These are phyloP conservation scores for Hemicentrotus pulcherrimus DNA, from an alignment of 35 echinoderm and acorn worm genomes.

Conservation along the genomic window DNA sequence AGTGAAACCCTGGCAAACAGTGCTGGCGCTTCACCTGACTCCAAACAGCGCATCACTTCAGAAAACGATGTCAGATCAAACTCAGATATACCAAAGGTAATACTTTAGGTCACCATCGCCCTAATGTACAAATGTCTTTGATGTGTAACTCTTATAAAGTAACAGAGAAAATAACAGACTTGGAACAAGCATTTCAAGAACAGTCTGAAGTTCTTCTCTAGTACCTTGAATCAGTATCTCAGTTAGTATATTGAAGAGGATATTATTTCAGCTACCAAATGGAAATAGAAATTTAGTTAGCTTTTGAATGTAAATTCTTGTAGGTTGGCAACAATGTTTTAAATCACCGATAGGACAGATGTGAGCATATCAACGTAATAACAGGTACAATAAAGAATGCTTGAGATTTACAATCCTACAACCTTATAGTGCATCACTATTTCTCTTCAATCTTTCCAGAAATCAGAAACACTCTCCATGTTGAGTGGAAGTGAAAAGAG, in stretches of 20 bases:
- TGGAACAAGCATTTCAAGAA: no score
- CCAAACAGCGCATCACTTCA: slow-evolving; percentile 49
- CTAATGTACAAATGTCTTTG: no score
- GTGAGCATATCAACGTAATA: not conserved
- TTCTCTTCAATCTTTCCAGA: not conserved
- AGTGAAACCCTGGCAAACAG: slow-evolving; percentile 36
- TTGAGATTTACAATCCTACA: not conserved
- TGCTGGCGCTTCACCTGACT: slow-evolving; percentile 41
- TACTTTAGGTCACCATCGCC: not conserved
- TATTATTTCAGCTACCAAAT: no score
- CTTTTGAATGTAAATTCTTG: no score
- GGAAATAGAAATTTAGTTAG: no score
- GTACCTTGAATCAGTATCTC: no score
- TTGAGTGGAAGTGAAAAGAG: slow-evolving; percentile 43
- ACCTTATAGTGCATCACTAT: not conserved
- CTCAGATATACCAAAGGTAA: slow-evolving; percentile 41
- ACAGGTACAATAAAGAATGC: not conserved
- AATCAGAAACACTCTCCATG: slow-evolving; percentile 41
- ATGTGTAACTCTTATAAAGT: no score
- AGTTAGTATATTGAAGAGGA: no score
- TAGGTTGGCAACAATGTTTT: no score
- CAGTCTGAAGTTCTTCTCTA: no score
- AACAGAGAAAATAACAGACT: no score
- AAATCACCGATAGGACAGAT: no score
- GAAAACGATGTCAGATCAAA: slow-evolving; percentile 37